These are phyloP conservation scores for Bembecia ichneumoniformis DNA, from an alignment of 2,888 invertebrate genomes.

Conservation along the genomic window DNA sequence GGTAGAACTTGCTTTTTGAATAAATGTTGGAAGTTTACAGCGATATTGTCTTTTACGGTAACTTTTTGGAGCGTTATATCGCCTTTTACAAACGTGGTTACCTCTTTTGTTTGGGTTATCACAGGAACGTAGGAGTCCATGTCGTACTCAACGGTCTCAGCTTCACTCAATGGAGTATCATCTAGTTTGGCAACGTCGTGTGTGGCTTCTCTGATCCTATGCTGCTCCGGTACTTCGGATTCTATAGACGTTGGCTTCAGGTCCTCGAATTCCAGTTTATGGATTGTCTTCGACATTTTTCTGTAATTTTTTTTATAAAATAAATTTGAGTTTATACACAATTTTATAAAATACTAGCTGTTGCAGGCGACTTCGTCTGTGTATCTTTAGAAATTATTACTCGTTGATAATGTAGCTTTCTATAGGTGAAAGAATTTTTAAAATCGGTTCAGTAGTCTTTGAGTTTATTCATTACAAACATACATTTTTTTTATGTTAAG, in stretches of 20 bases:
- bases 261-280: constrained; percentile 25
- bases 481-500: too few species aligned
- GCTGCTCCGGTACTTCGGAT: constrained; percentile 41
- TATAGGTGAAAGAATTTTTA: too few species aligned
- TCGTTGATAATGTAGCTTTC: too few species aligned
- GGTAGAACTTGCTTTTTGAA: constrained; percentile 43
- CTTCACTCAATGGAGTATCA: neutral
- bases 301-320: constrained; percentile 12
- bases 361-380: too few species aligned
- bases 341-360: too few species aligned
- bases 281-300: constrained; percentile 30
- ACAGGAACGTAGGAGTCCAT: constrained; percentile 32
- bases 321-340: too few species aligned
- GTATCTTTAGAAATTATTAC: too few species aligned
- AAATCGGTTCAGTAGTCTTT: too few species aligned
- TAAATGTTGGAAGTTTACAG: constrained; percentile 50
- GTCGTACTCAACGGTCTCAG: neutral
- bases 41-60: constrained; percentile 46
- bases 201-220: constrained; percentile 29
- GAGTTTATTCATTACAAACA: too few species aligned
- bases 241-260: constrained; percentile 29
- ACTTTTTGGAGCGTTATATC: constrained; percentile 48
- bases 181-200: constrained; percentile 9
- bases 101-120: constrained; percentile 42
- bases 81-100: constrained; percentile 36